phyloP scores from a whole-genome alignment of 2,797 vertebrate species.

The Arnoldichthys spilopterus region DNA sequence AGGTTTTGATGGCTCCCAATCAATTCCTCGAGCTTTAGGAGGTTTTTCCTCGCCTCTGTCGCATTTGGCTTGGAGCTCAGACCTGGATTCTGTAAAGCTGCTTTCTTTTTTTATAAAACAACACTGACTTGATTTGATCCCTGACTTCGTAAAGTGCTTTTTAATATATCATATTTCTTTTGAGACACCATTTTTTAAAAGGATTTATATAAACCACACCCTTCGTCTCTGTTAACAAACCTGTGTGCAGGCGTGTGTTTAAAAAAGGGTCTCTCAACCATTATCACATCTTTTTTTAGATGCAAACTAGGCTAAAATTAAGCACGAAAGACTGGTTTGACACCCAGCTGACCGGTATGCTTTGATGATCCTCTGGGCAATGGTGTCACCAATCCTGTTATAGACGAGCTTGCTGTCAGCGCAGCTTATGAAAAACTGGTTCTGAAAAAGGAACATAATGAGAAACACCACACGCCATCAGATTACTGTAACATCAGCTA shows the following conservation, averaged over 20 bases:
- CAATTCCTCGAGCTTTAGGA: no score
- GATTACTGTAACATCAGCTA: background rate
- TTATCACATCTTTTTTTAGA: no score
- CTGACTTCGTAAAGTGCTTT: no score
- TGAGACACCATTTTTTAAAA: background rate
- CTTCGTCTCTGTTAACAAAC: no score
- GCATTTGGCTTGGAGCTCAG: no score
- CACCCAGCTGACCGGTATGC: constrained; percentile 83
- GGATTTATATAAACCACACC: no score
- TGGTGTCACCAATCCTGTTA: constrained; percentile 92
- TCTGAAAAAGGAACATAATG: constrained; percentile 72
- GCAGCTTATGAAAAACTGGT: constrained; percentile 99
- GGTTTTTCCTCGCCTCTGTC: no score
- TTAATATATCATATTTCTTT: no score
- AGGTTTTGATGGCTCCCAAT: no score
- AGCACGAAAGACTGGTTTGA: constrained; percentile 1
- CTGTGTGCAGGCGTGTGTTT: constrained; percentile 15
- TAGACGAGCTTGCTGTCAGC: constrained; percentile 91
- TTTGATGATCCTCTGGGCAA: constrained; percentile 89
- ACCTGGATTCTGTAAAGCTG: no score
- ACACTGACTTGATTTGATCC: no score
- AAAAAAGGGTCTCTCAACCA: background rate
- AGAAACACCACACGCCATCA: background rate
- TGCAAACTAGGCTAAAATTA: background rate
- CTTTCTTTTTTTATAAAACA: no score